Conservation (phyloP, 2,113 vertebrate genomes). For the Chloroceryle aenea region DNA sequence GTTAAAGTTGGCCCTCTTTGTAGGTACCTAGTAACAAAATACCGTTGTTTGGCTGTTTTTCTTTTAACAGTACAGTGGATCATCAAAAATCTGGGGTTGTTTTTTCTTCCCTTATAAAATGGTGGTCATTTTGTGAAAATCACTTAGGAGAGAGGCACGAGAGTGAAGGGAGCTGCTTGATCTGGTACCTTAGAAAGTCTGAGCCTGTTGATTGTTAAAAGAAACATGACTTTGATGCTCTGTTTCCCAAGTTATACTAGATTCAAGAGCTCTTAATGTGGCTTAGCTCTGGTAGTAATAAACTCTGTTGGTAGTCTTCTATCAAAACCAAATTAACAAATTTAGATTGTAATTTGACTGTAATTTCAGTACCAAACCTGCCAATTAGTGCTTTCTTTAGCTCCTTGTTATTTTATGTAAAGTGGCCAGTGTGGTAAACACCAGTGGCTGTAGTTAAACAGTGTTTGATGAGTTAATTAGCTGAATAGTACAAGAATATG, state of each 20-base stretch:
- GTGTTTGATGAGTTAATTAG: conserved; percentile 6
- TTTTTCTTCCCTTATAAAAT: background rate
- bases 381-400: background rate
- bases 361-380: background rate
- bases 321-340: background rate
- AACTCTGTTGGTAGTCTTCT: background rate
- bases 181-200: background rate
- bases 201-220: background rate
- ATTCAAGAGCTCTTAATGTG: background rate
- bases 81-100: background rate
- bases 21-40: background rate
- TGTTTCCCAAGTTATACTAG: background rate
- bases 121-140: background rate
- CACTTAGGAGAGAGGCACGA: background rate
- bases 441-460: background rate
- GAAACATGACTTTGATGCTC: background rate
- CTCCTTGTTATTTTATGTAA: background rate
- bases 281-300: background rate
- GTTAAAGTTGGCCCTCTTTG: background rate
- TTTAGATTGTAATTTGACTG: background rate
- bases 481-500: background rate
- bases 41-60: background rate
- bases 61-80: background rate
- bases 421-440: background rate
- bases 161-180: background rate